Percentiles rank a stretch among this genome's conserved stretches.
These are phyloP conservation scores for Cephalopterus ornatus DNA, from an alignment of 2,113 vertebrate genomes.

Conservation along the genomic window DNA sequence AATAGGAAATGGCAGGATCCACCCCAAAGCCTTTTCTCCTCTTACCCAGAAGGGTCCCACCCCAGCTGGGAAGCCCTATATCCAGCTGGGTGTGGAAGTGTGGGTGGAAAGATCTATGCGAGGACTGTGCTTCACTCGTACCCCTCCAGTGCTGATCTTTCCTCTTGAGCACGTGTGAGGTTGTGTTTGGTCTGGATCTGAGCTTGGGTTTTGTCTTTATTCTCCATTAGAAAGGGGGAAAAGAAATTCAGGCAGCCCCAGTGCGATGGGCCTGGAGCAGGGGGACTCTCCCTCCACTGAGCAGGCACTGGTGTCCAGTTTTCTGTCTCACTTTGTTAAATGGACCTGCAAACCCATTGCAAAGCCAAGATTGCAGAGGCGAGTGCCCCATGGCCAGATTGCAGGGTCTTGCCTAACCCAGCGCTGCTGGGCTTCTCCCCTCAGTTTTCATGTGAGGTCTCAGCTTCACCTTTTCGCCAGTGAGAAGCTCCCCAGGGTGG, in stretches of 20 bases:
- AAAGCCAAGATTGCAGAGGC: background rate
- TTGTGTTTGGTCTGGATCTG: background rate
- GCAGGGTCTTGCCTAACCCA: slow-evolving; percentile 48
- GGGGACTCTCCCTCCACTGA: background rate
- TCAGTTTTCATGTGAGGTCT: background rate
- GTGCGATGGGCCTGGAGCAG: background rate
- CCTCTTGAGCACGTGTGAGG: background rate
- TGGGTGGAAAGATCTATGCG: background rate
- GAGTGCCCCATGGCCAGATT: background rate
- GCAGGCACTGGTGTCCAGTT: background rate
- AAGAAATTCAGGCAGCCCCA: background rate
- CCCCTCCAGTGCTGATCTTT: background rate
- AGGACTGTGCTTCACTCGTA: background rate
- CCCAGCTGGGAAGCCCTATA: background rate
- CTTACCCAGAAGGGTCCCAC: slow-evolving; percentile 10
- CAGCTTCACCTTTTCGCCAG: background rate
- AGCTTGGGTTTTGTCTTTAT: background rate
- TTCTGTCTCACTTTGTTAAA: slow-evolving; percentile 44
- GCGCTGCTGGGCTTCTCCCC: background rate
- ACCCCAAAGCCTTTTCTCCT: background rate
- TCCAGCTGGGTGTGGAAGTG: background rate
- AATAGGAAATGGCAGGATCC: background rate
- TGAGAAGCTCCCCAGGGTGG: background rate
- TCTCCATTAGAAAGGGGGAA: background rate
- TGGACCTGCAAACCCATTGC: background rate